phyloP scores from a whole-genome alignment of 2,888 invertebrate genomes.

The Eilema sororculum region DNA sequence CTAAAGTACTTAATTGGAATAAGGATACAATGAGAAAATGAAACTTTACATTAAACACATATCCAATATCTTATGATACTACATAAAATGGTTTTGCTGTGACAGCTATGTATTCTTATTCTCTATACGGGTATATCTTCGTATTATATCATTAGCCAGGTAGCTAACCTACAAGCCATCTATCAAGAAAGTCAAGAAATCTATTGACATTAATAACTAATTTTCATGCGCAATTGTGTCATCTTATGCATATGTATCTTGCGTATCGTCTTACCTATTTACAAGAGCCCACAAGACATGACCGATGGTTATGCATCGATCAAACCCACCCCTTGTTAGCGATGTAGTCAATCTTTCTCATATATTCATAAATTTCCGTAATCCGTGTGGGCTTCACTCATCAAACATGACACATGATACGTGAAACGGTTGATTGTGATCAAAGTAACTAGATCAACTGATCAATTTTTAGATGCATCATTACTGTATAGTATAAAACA shows the following conservation, averaged over 20 bases:
- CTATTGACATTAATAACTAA: too few relatives aligned
- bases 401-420: constrained; percentile 35
- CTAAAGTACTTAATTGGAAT: too few relatives aligned
- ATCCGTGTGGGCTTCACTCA: constrained; percentile 17
- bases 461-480: neutral
- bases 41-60: too few relatives aligned
- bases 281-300: neutral
- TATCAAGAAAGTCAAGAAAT: too few relatives aligned
- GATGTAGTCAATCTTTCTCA: constrained; percentile 9
- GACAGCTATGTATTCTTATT: too few relatives aligned
- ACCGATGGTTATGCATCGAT: constrained; percentile 14
- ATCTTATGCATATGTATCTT: neutral
- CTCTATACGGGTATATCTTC: too few relatives aligned
- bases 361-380: constrained; percentile 5
- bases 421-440: constrained; percentile 47
- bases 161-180: too few relatives aligned
- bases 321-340: constrained; percentile 9
- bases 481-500: too few relatives aligned
- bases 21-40: too few relatives aligned
- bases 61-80: too few relatives aligned
- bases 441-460: constrained; percentile 39
- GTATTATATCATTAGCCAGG: too few relatives aligned
- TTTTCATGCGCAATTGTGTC: neutral
- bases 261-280: neutral
- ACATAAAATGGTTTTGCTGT: too few relatives aligned